Conservation (phyloP, 2,888 invertebrate genomes). For the Cynaeus angustus region DNA sequence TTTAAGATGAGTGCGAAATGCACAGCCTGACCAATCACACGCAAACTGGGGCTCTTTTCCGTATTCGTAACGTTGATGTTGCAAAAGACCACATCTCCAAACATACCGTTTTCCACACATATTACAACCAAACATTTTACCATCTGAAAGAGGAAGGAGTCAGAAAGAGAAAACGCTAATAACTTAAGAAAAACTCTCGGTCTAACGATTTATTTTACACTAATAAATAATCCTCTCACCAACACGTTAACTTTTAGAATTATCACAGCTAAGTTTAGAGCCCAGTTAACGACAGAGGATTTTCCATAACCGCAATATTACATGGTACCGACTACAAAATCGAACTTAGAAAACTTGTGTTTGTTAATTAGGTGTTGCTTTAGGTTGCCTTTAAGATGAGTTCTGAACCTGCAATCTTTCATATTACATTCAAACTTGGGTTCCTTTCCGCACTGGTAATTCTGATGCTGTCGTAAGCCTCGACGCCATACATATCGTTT, state of each 20-base stretch:
- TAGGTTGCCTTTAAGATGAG: conserved; percentile 35
- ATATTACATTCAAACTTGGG: conserved; percentile 56
- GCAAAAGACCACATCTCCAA: conserved; percentile 12
- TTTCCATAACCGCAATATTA: neutral
- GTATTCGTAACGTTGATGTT: conserved; percentile 58
- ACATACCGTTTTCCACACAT: conserved; percentile 18
- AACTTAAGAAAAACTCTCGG: neutral
- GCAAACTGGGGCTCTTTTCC: conserved; percentile 59
- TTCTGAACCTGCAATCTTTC: conserved; percentile 20
- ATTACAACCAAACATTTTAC: conserved; percentile 16
- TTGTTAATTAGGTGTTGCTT: conserved; percentile 39
- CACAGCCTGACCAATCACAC: conserved; percentile 45
- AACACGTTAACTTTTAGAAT: no score
- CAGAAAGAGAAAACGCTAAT: neutral
- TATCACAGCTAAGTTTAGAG: no score
- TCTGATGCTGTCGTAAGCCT: conserved; percentile 51
- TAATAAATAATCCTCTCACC: no score
- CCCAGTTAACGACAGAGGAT: no score
- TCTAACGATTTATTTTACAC: no score
- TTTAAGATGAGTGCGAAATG: conserved; percentile 16
- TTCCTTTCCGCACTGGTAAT: conserved; percentile 59
- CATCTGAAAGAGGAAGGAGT: conserved; percentile 6
- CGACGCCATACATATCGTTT: conserved; percentile 11
- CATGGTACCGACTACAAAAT: neutral
- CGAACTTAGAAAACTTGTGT: conserved; percentile 32